Evolutionary conservation across 2,888 invertebrate genomes (phyloP).

Genomic region (Acanthosepion pharaonis): DNA sequence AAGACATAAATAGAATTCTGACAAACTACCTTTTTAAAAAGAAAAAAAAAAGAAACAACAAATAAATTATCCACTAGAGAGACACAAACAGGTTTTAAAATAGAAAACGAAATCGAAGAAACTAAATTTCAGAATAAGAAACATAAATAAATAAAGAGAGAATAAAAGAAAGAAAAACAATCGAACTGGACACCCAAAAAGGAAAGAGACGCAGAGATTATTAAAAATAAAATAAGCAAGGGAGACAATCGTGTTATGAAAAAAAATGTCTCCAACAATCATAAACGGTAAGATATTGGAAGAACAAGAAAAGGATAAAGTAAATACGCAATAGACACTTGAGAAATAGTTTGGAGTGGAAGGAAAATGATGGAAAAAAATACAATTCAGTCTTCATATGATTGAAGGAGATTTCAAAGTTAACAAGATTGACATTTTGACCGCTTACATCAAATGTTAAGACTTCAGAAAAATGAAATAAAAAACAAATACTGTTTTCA

Average conservation of each 20-base stretch:
- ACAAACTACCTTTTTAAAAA: no score
- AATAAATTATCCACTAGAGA: no score
- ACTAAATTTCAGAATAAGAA: background rate
- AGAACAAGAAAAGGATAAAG: background rate
- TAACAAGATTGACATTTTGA: background rate
- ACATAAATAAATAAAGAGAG: background rate
- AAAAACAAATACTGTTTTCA: background rate
- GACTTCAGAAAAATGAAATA: background rate
- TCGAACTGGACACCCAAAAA: background rate
- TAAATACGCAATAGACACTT: background rate
- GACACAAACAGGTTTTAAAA: no score
- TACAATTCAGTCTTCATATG: background rate
- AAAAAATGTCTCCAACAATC: background rate
- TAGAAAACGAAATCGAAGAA: no score
- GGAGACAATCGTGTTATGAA: background rate
- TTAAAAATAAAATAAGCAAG: no score
- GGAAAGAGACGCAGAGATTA: no score
- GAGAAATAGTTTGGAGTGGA: background rate
- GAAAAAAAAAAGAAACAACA: no score
- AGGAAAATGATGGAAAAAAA: background rate
- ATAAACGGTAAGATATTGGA: background rate
- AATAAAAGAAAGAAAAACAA: background rate
- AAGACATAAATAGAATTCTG: background rate
- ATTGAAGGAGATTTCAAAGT: constrained; percentile 1
- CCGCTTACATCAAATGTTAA: background rate